Evolutionary conservation across 1,140 invertebrate genomes (phyloP).

Genomic region (Trichonephila clavata): DNA sequence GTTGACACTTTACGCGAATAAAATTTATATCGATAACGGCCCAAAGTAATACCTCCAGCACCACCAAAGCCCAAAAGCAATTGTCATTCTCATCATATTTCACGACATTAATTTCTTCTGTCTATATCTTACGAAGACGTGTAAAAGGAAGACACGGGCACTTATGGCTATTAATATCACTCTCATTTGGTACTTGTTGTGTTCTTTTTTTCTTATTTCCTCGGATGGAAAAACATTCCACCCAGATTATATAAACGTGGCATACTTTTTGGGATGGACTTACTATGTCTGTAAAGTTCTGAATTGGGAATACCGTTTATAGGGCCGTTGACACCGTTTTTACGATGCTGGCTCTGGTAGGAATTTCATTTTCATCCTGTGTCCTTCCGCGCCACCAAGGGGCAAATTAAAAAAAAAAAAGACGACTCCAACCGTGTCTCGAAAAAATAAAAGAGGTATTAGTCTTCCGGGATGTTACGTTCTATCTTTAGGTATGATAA

Average conservation of each 20-base stretch:
- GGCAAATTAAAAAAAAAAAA: slow-evolving; percentile 38
- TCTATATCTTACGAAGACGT: neutral
- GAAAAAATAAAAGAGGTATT: neutral
- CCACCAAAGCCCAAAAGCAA: slow-evolving; percentile 12
- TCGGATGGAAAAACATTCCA: neutral
- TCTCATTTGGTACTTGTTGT: neutral
- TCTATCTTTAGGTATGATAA: neutral
- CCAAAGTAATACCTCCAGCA: neutral
- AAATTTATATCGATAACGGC: slow-evolving; percentile 60
- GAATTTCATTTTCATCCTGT: slow-evolving; percentile 27
- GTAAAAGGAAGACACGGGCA: neutral
- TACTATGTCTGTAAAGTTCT: neutral
- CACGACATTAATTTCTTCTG: slow-evolving; percentile 57
- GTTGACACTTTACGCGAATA: slow-evolving; percentile 57
- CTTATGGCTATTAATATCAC: slow-evolving; percentile 45
- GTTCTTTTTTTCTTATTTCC: neutral
- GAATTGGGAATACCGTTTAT: slow-evolving; percentile 48
- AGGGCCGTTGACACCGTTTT: slow-evolving; percentile 19
- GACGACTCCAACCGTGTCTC: neutral
- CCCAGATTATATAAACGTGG: slow-evolving; percentile 4
- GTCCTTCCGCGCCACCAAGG: neutral
- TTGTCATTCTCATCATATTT: slow-evolving; percentile 56
- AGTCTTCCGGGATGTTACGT: neutral
- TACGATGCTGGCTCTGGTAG: neutral
- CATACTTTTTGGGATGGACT: neutral